Conservation (phyloP, 2,888 invertebrate species). For the Syritta pipiens region DNA sequence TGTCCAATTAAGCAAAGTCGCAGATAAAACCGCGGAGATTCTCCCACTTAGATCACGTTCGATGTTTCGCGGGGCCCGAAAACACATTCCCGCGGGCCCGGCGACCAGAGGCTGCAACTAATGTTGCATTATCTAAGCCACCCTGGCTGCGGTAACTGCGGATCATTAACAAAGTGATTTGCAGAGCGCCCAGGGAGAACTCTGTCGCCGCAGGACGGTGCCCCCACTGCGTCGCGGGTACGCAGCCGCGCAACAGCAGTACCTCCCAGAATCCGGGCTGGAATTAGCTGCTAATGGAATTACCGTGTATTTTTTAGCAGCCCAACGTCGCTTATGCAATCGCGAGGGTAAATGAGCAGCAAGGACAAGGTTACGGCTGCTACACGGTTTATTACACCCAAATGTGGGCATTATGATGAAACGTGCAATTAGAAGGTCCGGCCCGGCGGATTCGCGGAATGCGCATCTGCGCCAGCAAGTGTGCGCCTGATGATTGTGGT, state of each 20-base stretch:
- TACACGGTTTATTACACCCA: conserved; percentile 54
- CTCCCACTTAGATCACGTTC: conserved; percentile 69
- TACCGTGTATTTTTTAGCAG: conserved; percentile 32
- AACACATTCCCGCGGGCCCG: conserved; percentile 11
- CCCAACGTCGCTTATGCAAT: conserved; percentile 44
- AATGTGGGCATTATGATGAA: conserved; percentile 67
- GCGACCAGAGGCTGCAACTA: neutral
- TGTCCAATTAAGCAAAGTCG: conserved; percentile 62
- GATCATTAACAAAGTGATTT: conserved; percentile 64
- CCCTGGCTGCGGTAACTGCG: conserved; percentile 12
- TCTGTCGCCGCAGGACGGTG: conserved; percentile 51
- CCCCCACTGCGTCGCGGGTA: too few relatives aligned
- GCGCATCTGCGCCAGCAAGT: conserved; percentile 6
- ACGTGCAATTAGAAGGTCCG: conserved; percentile 54
- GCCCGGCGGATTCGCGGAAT: neutral
- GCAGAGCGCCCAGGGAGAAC: conserved; percentile 24
- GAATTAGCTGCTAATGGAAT: conserved; percentile 65
- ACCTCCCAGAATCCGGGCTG: conserved; percentile 51
- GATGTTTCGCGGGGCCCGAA: conserved; percentile 36
- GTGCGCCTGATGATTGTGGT: conserved; percentile 25
- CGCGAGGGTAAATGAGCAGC: conserved; percentile 27
- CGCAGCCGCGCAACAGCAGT: conserved; percentile 3
- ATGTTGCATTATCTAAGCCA: conserved; percentile 30
- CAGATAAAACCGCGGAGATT: conserved; percentile 57
- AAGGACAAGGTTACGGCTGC: conserved; percentile 53